Conservation (phyloP, 2,113 vertebrate genomes). For the Dunckerocampus dactyliophorus region DNA sequence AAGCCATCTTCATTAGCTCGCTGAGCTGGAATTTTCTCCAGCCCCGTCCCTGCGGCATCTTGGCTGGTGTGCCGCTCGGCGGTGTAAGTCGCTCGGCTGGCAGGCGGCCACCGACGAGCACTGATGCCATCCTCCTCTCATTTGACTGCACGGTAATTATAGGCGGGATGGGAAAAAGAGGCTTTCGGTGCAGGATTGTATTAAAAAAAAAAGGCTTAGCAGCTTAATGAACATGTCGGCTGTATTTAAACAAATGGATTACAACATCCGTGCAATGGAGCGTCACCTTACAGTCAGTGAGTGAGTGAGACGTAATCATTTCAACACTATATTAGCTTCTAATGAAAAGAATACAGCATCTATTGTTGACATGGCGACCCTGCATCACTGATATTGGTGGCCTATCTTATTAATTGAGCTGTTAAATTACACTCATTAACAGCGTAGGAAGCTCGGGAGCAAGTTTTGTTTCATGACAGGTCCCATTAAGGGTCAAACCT, state of each 20-base stretch:
- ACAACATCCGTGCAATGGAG: slow-evolving; percentile 56
- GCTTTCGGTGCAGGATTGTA: slow-evolving; percentile 54
- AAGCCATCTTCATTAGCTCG: slow-evolving; percentile 49
- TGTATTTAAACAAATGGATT: slow-evolving; percentile 72
- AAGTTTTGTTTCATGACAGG: too few relatives aligned
- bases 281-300: slow-evolving; percentile 21
- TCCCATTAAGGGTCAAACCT: too few relatives aligned
- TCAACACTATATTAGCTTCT: too few relatives aligned
- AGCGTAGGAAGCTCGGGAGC: too few relatives aligned
- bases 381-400: too few relatives aligned
- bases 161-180: slow-evolving; percentile 53
- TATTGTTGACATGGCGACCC: too few relatives aligned
- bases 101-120: slow-evolving; percentile 54
- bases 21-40: background rate
- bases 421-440: too few relatives aligned
- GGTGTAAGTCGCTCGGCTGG: slow-evolving; percentile 59
- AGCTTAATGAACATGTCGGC: slow-evolving; percentile 69
- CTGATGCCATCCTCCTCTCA: slow-evolving; percentile 57
- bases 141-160: slow-evolving; percentile 69
- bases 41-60: background rate
- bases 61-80: slow-evolving; percentile 38
- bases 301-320: slow-evolving; percentile 3
- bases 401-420: too few relatives aligned
- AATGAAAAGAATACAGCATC: too few relatives aligned
- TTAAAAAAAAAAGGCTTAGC: slow-evolving; percentile 57